Conservation (phyloP, 2,113 vertebrate species). For the Atlantisia rogersi region DNA sequence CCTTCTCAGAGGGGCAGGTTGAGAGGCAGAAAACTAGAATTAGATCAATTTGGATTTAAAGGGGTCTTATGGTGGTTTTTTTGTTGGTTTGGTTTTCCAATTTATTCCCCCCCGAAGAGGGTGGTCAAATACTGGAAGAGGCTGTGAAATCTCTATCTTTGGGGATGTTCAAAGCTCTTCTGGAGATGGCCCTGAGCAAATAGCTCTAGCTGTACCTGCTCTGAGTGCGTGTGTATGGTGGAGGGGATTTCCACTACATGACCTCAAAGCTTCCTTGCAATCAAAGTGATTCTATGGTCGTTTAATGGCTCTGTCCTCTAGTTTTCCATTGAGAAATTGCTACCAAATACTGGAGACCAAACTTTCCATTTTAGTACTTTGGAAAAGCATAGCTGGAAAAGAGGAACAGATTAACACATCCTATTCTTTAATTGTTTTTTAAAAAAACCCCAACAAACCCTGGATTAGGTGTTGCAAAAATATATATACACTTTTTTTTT, state of each 20-base stretch:
- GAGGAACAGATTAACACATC: not conserved
- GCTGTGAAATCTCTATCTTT: not conserved
- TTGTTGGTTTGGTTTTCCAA: not conserved
- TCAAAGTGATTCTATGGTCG: not conserved
- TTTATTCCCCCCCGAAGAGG: not conserved
- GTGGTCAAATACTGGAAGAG: slow-evolving; percentile 39
- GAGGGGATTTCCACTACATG: not conserved
- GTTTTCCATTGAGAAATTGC: not conserved
- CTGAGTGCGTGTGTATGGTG: not conserved
- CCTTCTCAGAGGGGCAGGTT: not conserved
- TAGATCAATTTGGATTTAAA: not conserved
- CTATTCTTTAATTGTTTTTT: not conserved
- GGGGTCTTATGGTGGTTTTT: too few species aligned
- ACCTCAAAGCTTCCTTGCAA: not conserved
- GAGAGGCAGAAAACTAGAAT: not conserved
- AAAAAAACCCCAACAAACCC: not conserved
- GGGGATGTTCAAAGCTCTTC: slow-evolving; percentile 3
- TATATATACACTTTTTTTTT: not conserved
- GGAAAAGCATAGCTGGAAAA: not conserved
- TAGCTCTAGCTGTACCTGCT: slow-evolving; percentile 1
- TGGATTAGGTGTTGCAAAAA: not conserved
- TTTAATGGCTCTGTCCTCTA: not conserved
- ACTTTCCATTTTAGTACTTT: not conserved
- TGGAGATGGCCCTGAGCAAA: not conserved
- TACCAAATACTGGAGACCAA: not conserved